Evolutionary conservation across 2,797 vertebrate genomes (phyloP).

Genomic region (Ciconia nigra): DNA sequence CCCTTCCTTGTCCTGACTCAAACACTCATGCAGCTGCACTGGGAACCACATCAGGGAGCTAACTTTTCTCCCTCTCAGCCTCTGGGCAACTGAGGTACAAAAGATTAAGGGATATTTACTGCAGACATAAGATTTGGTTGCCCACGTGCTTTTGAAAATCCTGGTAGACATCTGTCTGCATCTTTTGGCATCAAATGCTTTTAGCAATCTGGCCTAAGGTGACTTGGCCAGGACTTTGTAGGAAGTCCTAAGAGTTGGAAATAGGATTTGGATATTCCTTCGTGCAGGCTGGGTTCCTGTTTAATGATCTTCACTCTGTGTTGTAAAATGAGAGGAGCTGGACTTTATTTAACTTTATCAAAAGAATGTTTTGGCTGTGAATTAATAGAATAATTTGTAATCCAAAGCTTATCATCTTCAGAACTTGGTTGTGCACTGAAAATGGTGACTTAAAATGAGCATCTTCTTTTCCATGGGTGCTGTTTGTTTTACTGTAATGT

Average conservation of each 20-base stretch:
- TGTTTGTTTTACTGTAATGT: neutral
- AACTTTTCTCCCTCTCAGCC: neutral
- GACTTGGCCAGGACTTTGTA: neutral
- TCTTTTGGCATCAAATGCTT: neutral
- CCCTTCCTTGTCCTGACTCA: neutral
- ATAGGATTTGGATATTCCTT: neutral
- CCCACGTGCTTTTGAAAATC: neutral
- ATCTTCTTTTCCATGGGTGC: neutral
- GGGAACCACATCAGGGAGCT: neutral
- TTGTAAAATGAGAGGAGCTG: neutral
- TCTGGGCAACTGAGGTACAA: neutral
- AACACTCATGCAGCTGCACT: neutral
- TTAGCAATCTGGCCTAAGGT: neutral
- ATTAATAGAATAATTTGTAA: neutral
- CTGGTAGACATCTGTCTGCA: neutral
- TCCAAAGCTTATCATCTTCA: neutral
- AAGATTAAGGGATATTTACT: neutral
- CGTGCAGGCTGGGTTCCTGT: neutral
- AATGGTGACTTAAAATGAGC: neutral
- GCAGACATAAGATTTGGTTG: neutral
- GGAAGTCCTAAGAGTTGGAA: neutral
- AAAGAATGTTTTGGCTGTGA: neutral
- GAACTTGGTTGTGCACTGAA: neutral
- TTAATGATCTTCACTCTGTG: neutral
- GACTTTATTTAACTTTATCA: neutral